A percentile compares a stretch with the other conserved stretches of the same genome.
These are phyloP conservation scores for Cheilinus undulatus DNA, from an alignment of 2,113 vertebrate species.

Conservation along the genomic window DNA sequence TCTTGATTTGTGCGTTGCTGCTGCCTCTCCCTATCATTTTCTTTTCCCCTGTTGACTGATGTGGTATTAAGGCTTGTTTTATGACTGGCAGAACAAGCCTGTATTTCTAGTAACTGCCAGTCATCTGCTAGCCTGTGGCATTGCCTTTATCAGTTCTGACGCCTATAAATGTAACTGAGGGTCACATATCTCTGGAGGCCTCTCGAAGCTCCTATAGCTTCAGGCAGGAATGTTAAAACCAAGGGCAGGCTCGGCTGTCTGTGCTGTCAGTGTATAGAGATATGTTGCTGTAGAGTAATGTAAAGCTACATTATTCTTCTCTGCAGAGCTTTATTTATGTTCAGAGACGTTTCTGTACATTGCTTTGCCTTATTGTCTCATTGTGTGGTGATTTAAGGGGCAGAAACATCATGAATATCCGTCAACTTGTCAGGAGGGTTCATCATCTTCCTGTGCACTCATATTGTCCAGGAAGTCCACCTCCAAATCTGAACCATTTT, in stretches of 20 bases:
- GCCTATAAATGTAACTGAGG: slow-evolving; percentile 67
- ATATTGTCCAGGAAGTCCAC: neutral
- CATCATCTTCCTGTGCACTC: neutral
- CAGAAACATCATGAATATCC: neutral
- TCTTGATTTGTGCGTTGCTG: neutral
- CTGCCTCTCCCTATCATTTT: neutral
- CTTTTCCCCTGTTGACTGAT: slow-evolving; percentile 20
- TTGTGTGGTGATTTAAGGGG: slow-evolving; percentile 21
- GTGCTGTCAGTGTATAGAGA: slow-evolving; percentile 7
- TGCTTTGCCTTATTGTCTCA: neutral
- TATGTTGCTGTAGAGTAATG: slow-evolving; percentile 31
- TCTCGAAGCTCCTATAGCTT: slow-evolving; percentile 43
- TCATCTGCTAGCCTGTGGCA: slow-evolving; percentile 60
- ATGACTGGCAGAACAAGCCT: slow-evolving; percentile 44
- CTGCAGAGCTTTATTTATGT: slow-evolving; percentile 19
- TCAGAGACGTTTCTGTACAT: neutral
- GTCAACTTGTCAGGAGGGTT: slow-evolving; percentile 12
- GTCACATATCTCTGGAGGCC: slow-evolving; percentile 66
- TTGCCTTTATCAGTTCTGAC: slow-evolving; percentile 63
- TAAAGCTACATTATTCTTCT: slow-evolving; percentile 11
- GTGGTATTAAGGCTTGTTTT: slow-evolving; percentile 22
- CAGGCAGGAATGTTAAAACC: slow-evolving; percentile 63
- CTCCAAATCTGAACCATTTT: slow-evolving; percentile 1
- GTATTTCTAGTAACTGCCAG: slow-evolving; percentile 58
- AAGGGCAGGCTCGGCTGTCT: slow-evolving; percentile 27